Evolutionary conservation across 2,888 invertebrate genomes (phyloP).

Genomic region (Pyralis farinalis): DNA sequence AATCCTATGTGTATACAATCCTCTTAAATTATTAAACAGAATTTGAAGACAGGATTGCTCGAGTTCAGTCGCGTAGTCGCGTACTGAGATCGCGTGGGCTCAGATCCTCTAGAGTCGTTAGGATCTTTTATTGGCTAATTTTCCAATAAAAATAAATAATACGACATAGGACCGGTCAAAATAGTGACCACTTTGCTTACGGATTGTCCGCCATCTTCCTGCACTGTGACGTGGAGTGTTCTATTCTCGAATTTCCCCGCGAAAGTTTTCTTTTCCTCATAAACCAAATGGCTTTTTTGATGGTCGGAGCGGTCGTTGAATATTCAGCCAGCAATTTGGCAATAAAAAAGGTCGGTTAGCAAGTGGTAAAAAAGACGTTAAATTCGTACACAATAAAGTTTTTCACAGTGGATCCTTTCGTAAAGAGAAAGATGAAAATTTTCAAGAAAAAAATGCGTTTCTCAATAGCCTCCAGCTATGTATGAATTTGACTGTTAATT

Average conservation of each 20-base stretch:
- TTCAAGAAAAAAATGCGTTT: slow-evolving; percentile 75
- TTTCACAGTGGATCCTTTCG: slow-evolving; percentile 64
- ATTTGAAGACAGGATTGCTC: slow-evolving; percentile 59
- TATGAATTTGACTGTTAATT: slow-evolving; percentile 28
- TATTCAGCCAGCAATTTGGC: slow-evolving; percentile 34
- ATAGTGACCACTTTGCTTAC: slow-evolving; percentile 55
- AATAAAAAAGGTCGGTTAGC: slow-evolving; percentile 20
- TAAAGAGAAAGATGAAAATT: slow-evolving; percentile 75
- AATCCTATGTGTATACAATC: slow-evolving; percentile 39
- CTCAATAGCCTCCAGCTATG: slow-evolving; percentile 53
- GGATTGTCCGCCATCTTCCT: slow-evolving; percentile 42
- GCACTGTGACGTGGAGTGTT: slow-evolving; percentile 39
- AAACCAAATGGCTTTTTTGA: slow-evolving; percentile 44
- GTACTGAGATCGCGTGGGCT: slow-evolving; percentile 64
- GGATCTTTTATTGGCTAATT: slow-evolving; percentile 67
- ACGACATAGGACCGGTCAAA: slow-evolving; percentile 58
- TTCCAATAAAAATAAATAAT: slow-evolving; percentile 76
- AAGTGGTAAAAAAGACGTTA: slow-evolving; percentile 16
- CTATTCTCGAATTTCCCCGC: slow-evolving; percentile 60
- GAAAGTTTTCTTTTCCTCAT: slow-evolving; percentile 41
- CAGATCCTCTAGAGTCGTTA: slow-evolving; percentile 43
- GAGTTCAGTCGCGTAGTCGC: slow-evolving; percentile 64
- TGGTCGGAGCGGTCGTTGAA: slow-evolving; percentile 27
- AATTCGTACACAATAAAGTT: slow-evolving; percentile 18
- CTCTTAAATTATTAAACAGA: slow-evolving; percentile 72